These are phyloP conservation scores for Macrosoma leucophasiata DNA, from an alignment of 2,888 invertebrate genomes.

Conservation along the genomic window DNA sequence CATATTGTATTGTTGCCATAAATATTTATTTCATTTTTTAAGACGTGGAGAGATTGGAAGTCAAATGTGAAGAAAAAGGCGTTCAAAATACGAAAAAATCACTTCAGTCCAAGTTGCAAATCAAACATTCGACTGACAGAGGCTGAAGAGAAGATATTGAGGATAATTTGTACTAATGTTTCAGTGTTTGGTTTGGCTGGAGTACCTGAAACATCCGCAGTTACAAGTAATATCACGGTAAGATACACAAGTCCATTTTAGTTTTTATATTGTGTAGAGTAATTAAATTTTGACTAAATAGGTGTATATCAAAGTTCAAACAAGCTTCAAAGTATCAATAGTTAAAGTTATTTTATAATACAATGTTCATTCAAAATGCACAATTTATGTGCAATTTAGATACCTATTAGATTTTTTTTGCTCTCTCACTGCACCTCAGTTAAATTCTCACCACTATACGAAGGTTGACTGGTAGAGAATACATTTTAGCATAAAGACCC, in stretches of 20 bases:
- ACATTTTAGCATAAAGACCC: too few species aligned
- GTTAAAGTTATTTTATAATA: too few species aligned
- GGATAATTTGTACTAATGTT: conserved; percentile 47
- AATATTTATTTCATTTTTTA: conserved; percentile 6
- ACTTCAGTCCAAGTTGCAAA: conserved; percentile 46
- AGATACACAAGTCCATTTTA: not conserved
- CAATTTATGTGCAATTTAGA: too few species aligned
- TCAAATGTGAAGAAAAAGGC: conserved; percentile 56
- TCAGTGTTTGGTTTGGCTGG: conserved; percentile 45
- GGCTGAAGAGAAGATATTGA: conserved; percentile 46
- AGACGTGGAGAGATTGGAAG: conserved; percentile 58
- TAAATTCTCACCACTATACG: too few species aligned
- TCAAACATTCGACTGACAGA: conserved; percentile 43
- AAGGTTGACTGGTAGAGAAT: too few species aligned
- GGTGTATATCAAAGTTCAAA: too few species aligned
- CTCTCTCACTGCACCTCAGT: too few species aligned
- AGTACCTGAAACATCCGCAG: conserved; percentile 45
- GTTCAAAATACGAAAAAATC: conserved; percentile 48
- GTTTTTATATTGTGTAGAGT: conserved; percentile 1
- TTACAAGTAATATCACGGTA: conserved; percentile 36
- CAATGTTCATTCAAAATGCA: too few species aligned
- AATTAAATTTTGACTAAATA: too few species aligned
- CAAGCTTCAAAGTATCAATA: too few species aligned
- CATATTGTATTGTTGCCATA: not conserved
- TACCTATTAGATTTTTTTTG: too few species aligned